Conservation (phyloP, 2,888 invertebrate species). For the Diarsia rubi region DNA sequence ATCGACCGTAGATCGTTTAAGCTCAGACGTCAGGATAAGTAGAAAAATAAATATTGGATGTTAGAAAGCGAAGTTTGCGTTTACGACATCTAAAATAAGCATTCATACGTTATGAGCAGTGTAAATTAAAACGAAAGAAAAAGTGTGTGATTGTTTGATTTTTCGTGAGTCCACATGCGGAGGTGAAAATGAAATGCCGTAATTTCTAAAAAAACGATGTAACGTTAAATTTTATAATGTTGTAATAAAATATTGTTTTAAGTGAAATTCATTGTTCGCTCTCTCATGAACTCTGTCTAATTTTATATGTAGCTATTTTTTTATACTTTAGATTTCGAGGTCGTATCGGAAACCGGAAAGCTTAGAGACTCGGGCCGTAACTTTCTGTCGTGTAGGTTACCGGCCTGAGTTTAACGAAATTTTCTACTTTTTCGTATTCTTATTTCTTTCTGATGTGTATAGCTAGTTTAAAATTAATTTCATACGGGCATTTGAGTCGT, state of each 20-base stretch:
- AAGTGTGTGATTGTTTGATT: conserved; percentile 90
- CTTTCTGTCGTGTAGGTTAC: conserved; percentile 77
- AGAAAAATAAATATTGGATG: conserved; percentile 90
- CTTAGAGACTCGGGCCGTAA: conserved; percentile 72
- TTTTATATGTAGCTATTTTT: conserved; percentile 87
- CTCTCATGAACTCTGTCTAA: conserved; percentile 81
- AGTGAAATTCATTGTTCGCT: conserved; percentile 76
- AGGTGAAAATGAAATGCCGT: conserved; percentile 76
- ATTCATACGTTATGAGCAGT: conserved; percentile 82
- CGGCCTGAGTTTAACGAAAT: conserved; percentile 37
- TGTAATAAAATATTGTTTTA: conserved; percentile 61
- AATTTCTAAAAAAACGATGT: conserved; percentile 67
- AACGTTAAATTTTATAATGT: conserved; percentile 60
- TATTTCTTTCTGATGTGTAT: conserved; percentile 31
- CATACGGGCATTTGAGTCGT: conserved; percentile 10
- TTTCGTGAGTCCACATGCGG: conserved; percentile 79
- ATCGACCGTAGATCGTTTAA: conserved; percentile 73
- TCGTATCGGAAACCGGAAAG: conserved; percentile 84
- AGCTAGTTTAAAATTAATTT: conserved; percentile 17
- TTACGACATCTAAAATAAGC: conserved; percentile 81
- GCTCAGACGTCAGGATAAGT: conserved; percentile 87
- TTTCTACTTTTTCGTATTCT: conserved; percentile 49
- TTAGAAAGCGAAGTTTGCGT: conserved; percentile 89
- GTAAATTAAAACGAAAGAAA: conserved; percentile 89
- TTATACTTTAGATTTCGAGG: conserved; percentile 81